Percentiles rank a stretch among this genome's conserved stretches.
These are phyloP conservation scores for Centruroides sculpturatus DNA, from an alignment of 1,140 invertebrate genomes.

Conservation along the genomic window DNA sequence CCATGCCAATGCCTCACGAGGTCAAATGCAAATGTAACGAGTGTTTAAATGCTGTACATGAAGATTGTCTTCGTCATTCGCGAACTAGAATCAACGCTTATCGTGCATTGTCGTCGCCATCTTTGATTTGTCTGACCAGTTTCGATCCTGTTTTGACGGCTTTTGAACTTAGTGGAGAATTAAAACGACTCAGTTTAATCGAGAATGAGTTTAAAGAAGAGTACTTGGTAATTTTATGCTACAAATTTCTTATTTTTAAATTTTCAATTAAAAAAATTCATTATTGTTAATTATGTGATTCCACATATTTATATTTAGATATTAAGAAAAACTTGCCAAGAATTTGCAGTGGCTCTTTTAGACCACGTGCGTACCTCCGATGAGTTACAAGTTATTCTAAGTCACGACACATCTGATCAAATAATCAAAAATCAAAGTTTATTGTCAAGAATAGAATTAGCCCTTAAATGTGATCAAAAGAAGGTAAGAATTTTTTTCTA, in stretches of 20 bases:
- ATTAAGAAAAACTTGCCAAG: slow-evolving; percentile 83
- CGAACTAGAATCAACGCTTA: slow-evolving; percentile 84
- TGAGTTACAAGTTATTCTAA: slow-evolving; percentile 87
- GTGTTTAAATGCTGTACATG: slow-evolving; percentile 64
- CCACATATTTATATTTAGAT: slow-evolving; percentile 38
- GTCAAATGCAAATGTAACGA: slow-evolving; percentile 78
- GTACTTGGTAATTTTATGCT: slow-evolving; percentile 38
- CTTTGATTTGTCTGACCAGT: slow-evolving; percentile 81
- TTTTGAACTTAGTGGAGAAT: slow-evolving; percentile 95
- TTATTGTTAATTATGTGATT: neutral
- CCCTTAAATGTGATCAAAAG: slow-evolving; percentile 93
- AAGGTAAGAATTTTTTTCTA: slow-evolving; percentile 47
- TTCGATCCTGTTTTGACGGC: slow-evolving; percentile 95
- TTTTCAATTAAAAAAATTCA: no score
- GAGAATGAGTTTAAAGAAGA: slow-evolving; percentile 90
- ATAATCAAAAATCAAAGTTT: slow-evolving; percentile 62
- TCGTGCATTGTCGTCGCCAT: slow-evolving; percentile 80
- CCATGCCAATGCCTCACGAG: slow-evolving; percentile 79
- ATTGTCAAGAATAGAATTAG: slow-evolving; percentile 85
- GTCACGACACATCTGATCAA: slow-evolving; percentile 47
- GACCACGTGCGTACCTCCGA: slow-evolving; percentile 91
- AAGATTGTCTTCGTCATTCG: slow-evolving; percentile 77
- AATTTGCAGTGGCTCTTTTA: slow-evolving; percentile 88
- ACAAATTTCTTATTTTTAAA: neutral
- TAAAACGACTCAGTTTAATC: slow-evolving; percentile 76